These are phyloP conservation scores for Centropristis striata DNA, from an alignment of 2,113 vertebrate genomes.

Conservation along the genomic window DNA sequence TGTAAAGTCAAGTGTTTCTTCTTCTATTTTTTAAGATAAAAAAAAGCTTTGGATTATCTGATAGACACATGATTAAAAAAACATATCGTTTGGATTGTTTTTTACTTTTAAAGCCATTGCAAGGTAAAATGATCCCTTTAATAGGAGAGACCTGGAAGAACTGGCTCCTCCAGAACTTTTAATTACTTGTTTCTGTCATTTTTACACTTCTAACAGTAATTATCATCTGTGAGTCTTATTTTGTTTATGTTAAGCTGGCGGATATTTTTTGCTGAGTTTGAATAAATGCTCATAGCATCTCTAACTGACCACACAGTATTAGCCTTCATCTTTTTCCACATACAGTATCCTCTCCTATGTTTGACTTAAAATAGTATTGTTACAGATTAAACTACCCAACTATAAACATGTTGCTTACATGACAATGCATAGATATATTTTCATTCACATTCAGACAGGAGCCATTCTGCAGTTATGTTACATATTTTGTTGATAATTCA, in stretches of 20 bases:
- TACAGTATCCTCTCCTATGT: neutral
- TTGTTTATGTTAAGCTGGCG: no score
- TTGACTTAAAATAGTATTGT: neutral
- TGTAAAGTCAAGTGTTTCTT: neutral
- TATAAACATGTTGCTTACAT: neutral
- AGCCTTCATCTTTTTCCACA: neutral
- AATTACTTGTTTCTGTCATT: neutral
- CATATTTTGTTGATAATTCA: neutral
- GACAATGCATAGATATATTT: no score
- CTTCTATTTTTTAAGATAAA: neutral
- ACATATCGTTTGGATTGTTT: neutral
- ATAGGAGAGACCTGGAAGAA: neutral
- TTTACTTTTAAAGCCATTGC: neutral
- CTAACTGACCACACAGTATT: neutral
- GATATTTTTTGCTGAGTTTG: neutral
- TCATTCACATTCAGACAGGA: neutral
- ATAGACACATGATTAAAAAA: neutral
- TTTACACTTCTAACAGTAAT: neutral
- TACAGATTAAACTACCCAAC: no score
- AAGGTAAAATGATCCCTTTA: neutral
- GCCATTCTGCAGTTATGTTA: neutral
- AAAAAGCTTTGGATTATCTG: neutral
- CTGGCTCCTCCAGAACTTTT: neutral
- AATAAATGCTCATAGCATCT: no score
- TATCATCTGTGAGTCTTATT: neutral